Conservation (phyloP, 2,797 vertebrate species). For the Tapirus indicus region DNA sequence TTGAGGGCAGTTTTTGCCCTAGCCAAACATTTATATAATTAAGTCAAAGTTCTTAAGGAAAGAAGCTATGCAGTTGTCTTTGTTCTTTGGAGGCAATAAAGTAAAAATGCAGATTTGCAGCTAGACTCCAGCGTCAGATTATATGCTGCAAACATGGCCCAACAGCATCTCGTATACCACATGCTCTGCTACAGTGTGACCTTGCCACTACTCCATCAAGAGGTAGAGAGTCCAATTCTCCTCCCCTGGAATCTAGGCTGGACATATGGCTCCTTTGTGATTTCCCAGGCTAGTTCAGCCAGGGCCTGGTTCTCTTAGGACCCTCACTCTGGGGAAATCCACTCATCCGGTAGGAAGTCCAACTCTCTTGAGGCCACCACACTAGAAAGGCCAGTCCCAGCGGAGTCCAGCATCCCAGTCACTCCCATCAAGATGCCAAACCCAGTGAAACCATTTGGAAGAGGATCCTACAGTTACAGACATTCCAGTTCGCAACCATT, state of each 20-base stretch:
- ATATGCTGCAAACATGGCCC: neutral
- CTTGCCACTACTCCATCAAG: neutral
- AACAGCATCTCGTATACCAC: neutral
- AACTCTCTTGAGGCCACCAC: neutral
- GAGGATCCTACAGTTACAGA: neutral
- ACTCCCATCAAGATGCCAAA: slow-evolving; percentile 7
- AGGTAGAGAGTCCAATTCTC: neutral
- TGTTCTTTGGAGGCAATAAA: slow-evolving; percentile 11
- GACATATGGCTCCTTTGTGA: neutral
- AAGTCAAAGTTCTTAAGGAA: slow-evolving; percentile 38
- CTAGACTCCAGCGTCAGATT: neutral
- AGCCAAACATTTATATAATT: neutral
- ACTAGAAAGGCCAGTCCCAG: neutral
- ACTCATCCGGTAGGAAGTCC: slow-evolving; percentile 12
- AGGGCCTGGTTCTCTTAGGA: neutral
- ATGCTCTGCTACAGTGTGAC: neutral
- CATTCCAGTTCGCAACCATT: neutral
- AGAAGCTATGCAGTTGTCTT: slow-evolving; percentile 18
- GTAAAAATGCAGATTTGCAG: neutral
- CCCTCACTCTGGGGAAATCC: neutral
- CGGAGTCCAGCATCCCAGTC: neutral
- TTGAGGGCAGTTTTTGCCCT: neutral
- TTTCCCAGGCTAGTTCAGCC: slow-evolving; percentile 40
- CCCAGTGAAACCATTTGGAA: slow-evolving; percentile 1
- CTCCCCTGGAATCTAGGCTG: neutral